Evolutionary conservation across 1,140 invertebrate species (phyloP).

Genomic region (Microvelia longipes): DNA sequence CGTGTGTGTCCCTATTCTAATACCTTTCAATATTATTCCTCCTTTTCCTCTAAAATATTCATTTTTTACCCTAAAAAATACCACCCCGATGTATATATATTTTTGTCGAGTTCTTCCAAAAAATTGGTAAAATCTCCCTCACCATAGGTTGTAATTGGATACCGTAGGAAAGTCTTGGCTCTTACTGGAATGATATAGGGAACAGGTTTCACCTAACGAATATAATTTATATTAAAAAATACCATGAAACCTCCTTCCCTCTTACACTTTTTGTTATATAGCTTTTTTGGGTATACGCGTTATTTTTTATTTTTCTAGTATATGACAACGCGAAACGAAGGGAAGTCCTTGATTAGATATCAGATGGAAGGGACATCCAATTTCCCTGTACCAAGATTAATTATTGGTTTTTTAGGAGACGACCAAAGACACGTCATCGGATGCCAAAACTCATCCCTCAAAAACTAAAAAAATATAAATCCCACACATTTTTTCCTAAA

Average conservation of each 20-base stretch:
- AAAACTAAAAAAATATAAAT: not conserved
- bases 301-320: too few species aligned
- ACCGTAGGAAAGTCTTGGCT: not conserved
- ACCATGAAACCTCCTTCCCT: too few species aligned
- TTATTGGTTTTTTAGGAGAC: not conserved
- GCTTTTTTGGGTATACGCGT: not conserved
- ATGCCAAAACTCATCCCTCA: not conserved
- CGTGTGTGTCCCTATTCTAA: too few species aligned
- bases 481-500: not conserved
- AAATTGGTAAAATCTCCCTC: not conserved
- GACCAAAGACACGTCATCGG: not conserved
- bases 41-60: too few species aligned
- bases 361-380: not conserved
- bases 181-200: not conserved
- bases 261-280: not conserved
- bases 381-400: not conserved
- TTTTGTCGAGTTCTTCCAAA: not conserved
- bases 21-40: too few species aligned
- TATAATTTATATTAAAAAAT: not conserved
- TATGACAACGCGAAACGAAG: not conserved
- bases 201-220: not conserved
- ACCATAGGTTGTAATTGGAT: not conserved
- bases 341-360: not conserved
- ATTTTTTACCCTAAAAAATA: too few species aligned
- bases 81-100: too few species aligned